Conservation (phyloP, 2,113 vertebrate genomes). For the Oncorhynchus keta region DNA sequence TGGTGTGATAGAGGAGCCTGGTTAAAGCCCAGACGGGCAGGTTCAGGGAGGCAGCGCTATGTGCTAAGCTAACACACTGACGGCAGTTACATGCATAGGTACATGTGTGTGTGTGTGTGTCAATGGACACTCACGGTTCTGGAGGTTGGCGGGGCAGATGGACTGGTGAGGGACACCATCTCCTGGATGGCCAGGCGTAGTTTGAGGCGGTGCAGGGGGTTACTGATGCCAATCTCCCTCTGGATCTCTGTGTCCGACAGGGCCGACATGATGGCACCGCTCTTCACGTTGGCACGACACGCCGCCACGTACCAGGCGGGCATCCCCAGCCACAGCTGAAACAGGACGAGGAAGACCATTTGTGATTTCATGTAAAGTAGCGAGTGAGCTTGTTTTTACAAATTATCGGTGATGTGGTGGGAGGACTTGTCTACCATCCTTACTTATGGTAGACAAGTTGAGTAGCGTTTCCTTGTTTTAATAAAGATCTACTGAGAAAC, state of each 20-base stretch:
- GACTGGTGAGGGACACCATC: constrained; percentile 98
- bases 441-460: neutral
- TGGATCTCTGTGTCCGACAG: constrained; percentile 97
- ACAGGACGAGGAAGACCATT: neutral
- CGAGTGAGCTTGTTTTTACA: neutral
- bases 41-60: too few species aligned
- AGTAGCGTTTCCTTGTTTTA: neutral
- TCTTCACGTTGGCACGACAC: constrained; percentile 97
- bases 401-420: neutral
- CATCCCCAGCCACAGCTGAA: constrained; percentile 96
- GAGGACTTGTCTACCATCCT: neutral
- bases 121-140: constrained; percentile 87
- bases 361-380: too few species aligned
- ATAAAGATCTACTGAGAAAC: neutral
- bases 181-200: constrained; percentile 97
- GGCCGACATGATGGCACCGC: constrained; percentile 98
- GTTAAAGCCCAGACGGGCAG: too few species aligned
- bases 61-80: too few species aligned
- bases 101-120: neutral
- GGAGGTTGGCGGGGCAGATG: constrained; percentile 95
- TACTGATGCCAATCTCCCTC: constrained; percentile 97
- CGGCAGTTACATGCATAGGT: too few species aligned
- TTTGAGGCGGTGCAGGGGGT: constrained; percentile 94
- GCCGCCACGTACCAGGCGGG: constrained; percentile 98
- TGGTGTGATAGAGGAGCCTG: too few species aligned